These are phyloP conservation scores for mouse (Mus musculus) DNA, from an alignment of 2,113 vertebrate genomes.

Conservation along the genomic window GRCm39 chr3:132859501-132860000, in stretches of 20 bases:
- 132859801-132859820: not conserved
- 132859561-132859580: not conserved
- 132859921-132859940: slow-evolving; percentile 81
- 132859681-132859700: not conserved
- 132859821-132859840: not conserved
- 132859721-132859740: not conserved
- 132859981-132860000: not conserved
- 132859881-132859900: slow-evolving; percentile 89
- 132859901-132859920: slow-evolving; percentile 96
- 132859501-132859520: not conserved
- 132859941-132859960: slow-evolving; percentile 69
- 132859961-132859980: not conserved
- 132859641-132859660: not conserved
- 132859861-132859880: not conserved
- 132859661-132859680: not conserved
- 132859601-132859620: not conserved
- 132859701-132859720: not conserved
- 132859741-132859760: not conserved
- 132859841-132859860: not conserved
- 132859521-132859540: too few relatives aligned
- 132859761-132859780: not conserved
- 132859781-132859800: not conserved
- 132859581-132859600: not conserved
- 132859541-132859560: not conserved
- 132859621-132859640: not conserved